These are phyloP conservation scores for Ameiurus melas DNA, from an alignment of 2,113 vertebrate species.

Conservation along the genomic window DNA sequence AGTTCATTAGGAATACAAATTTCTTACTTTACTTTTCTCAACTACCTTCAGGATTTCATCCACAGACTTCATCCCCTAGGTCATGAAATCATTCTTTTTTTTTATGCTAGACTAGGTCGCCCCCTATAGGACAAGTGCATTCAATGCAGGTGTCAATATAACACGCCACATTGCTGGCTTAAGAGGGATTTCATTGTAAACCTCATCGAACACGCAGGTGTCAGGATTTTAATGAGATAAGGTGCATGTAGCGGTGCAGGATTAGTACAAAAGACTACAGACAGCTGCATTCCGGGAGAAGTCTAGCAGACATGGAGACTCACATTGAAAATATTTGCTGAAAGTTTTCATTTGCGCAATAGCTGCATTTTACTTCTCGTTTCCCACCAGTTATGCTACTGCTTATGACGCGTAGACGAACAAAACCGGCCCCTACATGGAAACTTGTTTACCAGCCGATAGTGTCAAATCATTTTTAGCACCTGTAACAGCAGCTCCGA, in stretches of 20 bases:
- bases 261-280: background rate
- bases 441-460: background rate
- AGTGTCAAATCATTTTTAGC: background rate
- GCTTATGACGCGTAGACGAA: too few relatives aligned
- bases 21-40: background rate
- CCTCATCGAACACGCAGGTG: background rate
- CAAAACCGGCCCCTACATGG: background rate
- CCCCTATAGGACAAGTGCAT: conserved; percentile 36
- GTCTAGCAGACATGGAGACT: background rate
- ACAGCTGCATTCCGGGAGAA: background rate
- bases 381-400: too few relatives aligned
- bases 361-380: too few relatives aligned
- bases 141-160: background rate
- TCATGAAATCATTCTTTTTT: background rate
- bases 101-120: conserved; percentile 9
- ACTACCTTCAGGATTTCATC: background rate
- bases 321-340: background rate
- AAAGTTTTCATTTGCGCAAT: too few relatives aligned
- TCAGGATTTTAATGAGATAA: background rate
- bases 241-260: background rate
- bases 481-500: too few relatives aligned
- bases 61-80: background rate
- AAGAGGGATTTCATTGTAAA: background rate
- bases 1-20: background rate
- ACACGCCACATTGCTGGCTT: background rate